These are phyloP conservation scores for Apis cerana DNA, from an alignment of 1,140 invertebrate genomes.

Conservation along the genomic window DNA sequence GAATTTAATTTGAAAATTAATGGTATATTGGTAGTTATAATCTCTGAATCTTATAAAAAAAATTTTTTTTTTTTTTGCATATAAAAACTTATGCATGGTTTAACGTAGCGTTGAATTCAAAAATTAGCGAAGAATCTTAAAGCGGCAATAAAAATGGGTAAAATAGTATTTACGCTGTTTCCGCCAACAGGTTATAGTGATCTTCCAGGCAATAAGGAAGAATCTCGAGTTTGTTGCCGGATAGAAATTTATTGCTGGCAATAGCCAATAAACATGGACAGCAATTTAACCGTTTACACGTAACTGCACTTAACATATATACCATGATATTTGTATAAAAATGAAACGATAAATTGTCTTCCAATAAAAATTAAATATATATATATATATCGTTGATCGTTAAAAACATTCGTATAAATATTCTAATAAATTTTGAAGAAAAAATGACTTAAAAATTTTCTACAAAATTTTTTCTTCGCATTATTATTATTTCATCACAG, in stretches of 20 bases:
- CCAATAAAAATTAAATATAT: background rate
- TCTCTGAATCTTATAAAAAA: too few species aligned
- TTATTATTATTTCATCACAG: background rate
- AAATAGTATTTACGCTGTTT: conserved; percentile 4
- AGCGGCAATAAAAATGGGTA: conserved; percentile 1
- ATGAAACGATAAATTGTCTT: background rate
- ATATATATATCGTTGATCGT: background rate
- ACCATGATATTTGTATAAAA: background rate
- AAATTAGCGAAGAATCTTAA: background rate
- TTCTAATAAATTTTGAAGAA: too few species aligned
- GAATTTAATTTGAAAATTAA: too few species aligned
- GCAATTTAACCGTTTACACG: conserved; percentile 19
- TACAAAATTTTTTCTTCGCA: too few species aligned
- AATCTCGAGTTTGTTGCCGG: conserved; percentile 10
- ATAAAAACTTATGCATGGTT: too few species aligned
- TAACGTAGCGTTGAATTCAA: background rate
- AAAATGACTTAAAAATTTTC: too few species aligned
- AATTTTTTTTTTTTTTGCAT: background rate
- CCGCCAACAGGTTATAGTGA: conserved; percentile 7
- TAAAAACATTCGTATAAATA: too few species aligned
- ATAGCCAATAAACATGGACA: conserved; percentile 23
- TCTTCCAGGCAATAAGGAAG: conserved; percentile 24
- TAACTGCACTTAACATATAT: background rate
- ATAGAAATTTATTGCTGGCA: conserved; percentile 17
- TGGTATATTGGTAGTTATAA: too few species aligned